Evolutionary conservation across 2,888 invertebrate species (phyloP).

Genomic region (Meliscaeva auricollis): DNA sequence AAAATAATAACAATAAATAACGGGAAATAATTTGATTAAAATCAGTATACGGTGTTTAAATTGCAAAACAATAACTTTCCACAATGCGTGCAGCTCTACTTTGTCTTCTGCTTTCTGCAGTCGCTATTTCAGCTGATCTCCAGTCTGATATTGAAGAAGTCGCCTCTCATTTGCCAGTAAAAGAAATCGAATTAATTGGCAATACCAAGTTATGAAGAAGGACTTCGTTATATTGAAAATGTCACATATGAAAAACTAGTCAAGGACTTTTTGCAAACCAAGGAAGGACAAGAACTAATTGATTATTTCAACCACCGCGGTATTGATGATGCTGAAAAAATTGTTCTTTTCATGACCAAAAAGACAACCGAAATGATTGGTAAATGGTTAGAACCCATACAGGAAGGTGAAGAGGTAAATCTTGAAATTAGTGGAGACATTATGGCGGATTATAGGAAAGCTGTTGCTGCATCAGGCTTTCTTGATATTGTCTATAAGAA

Average conservation of each 20-base stretch:
- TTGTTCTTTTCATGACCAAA: background rate
- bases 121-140: conserved; percentile 27
- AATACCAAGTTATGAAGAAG: conserved; percentile 1
- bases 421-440: background rate
- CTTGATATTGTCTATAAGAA: conserved; percentile 2
- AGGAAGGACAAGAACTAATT: background rate
- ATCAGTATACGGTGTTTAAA: background rate
- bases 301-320: background rate
- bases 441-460: conserved; percentile 7
- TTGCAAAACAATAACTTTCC: background rate
- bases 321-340: conserved; percentile 1
- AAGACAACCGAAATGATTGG: background rate
- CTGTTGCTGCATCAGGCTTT: background rate
- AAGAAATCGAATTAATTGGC: conserved; percentile 25
- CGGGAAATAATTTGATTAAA: background rate
- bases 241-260: background rate
- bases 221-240: background rate
- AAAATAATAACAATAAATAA: no score
- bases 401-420: background rate
- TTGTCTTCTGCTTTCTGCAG: conserved; percentile 6
- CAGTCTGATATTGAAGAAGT: conserved; percentile 32
- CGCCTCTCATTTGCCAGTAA: conserved; percentile 3
- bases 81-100: conserved; percentile 1
- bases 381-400: conserved; percentile 21
- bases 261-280: background rate